Evolutionary conservation across 2,113 vertebrate species (phyloP), one percentile per base, ranked within the genome.

Genomic region (Hepsetus odoe): DNA sequence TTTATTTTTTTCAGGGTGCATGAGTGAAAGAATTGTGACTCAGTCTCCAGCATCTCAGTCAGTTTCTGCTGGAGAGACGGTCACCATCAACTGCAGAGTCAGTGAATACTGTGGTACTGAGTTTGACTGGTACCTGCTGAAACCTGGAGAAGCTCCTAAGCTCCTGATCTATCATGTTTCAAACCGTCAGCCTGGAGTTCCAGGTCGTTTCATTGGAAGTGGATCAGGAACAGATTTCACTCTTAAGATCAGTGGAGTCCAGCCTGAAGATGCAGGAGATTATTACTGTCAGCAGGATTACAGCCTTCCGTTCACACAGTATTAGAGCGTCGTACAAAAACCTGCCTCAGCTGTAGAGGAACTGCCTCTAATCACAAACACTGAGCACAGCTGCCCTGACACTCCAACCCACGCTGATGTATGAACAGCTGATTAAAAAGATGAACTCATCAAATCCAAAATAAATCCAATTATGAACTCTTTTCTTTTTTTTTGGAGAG

Each of bases 131-230:
- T 64, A 64, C 8, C 61, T 33, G 12, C n/a, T n/a, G n/a, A n/a
- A n/a, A n/a, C n/a, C n/a, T n/a, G n/a, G n/a, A n/a, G n/a, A n/a
- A n/a, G n/a, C 61, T 30, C 6, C 30, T 64, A 33, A 32, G 28
- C 58, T 61, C 58, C 58, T 61, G 24, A 61, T 61, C 22, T 61
- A 61, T n/a, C n/a, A n/a, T n/a, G n/a, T 28, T 58, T 51, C 20
- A 51, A 10, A 62, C 11, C 13, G 12, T 62, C 26, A 30, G 24
- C 26, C 4, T 24, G 22, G 55, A 62, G 58, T 16, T 32, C 4
- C 58, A 16, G 11, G 4, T 32, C 58, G 26, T 28, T 62, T 62
- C 58, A 62, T 26, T 62, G 58, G 58, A 10, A 30, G 26, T 30
- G 5, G 30, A 30, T 62, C 58, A 32, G 58, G 28, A 16, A 26